These are phyloP conservation scores for Ormyrus nitidulus DNA, from an alignment of 2,888 invertebrate genomes.

Conservation along the genomic window DNA sequence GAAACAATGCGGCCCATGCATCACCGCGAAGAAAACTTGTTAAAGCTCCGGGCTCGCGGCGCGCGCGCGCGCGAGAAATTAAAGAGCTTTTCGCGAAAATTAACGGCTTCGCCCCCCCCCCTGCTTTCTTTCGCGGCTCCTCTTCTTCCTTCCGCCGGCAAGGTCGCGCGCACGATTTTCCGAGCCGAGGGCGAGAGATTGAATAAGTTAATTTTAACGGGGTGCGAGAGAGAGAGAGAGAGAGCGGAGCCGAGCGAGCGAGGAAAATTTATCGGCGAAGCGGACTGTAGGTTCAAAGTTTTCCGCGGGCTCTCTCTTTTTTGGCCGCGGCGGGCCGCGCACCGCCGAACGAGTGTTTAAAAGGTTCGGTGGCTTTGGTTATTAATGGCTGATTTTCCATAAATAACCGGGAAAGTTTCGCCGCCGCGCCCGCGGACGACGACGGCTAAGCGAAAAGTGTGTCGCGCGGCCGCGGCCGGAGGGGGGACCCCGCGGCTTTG, in stretches of 20 bases:
- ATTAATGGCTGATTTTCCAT: constrained; percentile 54
- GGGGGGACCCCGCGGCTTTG: too few species aligned
- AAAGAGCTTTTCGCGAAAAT: constrained; percentile 50
- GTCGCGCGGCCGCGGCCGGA: too few species aligned
- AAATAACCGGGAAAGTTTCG: constrained; percentile 48
- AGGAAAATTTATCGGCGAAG: constrained; percentile 54
- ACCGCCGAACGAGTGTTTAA: constrained; percentile 44
- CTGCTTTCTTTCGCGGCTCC: constrained; percentile 43
- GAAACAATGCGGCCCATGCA: constrained; percentile 68
- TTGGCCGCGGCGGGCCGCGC: not conserved
- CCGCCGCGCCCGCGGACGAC: not conserved
- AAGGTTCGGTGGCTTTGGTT: constrained; percentile 36
- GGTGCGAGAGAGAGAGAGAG: constrained; percentile 12
- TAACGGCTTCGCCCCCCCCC: constrained; percentile 22
- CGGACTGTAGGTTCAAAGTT: constrained; percentile 42
- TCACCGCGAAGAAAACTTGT: constrained; percentile 57
- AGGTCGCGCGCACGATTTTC: constrained; percentile 46
- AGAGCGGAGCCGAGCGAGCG: not conserved
- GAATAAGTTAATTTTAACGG: constrained; percentile 54
- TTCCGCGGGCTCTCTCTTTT: constrained; percentile 22
- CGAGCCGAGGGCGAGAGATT: constrained; percentile 21
- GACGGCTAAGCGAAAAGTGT: too few species aligned
- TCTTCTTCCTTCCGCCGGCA: constrained; percentile 25
- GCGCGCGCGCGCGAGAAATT: constrained; percentile 51
- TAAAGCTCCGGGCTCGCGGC: constrained; percentile 60